Evolutionary conservation across 2,888 invertebrate genomes (phyloP).

Genomic region (Pachymerium ferrugineum): DNA sequence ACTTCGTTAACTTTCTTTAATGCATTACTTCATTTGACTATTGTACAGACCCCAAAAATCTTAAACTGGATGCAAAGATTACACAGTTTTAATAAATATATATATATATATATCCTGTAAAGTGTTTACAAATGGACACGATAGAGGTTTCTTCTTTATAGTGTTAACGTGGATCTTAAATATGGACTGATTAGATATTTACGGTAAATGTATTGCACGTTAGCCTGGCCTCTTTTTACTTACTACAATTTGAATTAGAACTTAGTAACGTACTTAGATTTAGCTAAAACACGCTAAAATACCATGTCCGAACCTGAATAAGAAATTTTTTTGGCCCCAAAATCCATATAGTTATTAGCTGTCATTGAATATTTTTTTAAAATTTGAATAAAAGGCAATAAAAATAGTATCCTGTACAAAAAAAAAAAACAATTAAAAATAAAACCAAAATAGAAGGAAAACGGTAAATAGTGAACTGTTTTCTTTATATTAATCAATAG

Average conservation of each 20-base stretch:
- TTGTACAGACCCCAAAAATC: background rate
- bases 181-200: background rate
- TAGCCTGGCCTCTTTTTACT: background rate
- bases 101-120: background rate
- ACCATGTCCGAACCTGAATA: conserved; percentile 24
- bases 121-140: conserved; percentile 10
- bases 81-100: conserved; percentile 6
- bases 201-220: conserved; percentile 11
- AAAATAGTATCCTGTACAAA: background rate
- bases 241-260: background rate
- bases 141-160: background rate
- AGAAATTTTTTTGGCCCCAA: conserved; percentile 20
- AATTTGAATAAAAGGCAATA: background rate
- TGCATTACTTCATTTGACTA: background rate
- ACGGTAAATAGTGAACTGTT: no score
- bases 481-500: no score
- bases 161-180: background rate
- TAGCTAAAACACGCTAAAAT: background rate
- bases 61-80: background rate
- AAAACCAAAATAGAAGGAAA: background rate
- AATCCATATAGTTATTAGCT: conserved; percentile 27
- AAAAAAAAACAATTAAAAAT: background rate
- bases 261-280: background rate
- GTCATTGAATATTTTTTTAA: background rate
- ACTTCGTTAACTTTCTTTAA: no score